Conservation (phyloP, 2,797 vertebrate species). For the Odontamblyopus lacepedii region DNA sequence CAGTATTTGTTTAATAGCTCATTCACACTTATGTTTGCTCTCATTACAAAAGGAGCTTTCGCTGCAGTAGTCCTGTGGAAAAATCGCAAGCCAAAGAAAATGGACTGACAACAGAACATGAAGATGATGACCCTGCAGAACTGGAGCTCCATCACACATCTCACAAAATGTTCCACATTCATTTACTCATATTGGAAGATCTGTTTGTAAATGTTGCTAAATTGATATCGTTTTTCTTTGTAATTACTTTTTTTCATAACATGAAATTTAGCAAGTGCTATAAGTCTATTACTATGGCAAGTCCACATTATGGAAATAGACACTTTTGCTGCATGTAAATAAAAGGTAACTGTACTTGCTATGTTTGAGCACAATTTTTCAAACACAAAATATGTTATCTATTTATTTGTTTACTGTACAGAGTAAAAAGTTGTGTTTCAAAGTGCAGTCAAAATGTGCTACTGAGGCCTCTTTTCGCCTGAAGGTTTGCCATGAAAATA, state of each 20-base stretch:
- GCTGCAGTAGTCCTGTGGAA: slow-evolving; percentile 84
- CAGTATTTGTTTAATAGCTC: neutral
- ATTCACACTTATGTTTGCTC: neutral
- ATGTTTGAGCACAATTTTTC: no score
- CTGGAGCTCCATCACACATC: neutral
- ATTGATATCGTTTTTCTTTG: neutral
- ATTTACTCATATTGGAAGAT: neutral
- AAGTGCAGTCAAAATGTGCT: no score
- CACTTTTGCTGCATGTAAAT: neutral
- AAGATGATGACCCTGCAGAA: neutral
- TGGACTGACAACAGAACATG: slow-evolving; percentile 61
- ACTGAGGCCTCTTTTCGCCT: no score
- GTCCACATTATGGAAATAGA: neutral
- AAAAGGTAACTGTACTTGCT: neutral
- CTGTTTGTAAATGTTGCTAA: neutral
- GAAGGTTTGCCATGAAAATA: no score
- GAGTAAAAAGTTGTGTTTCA: no score
- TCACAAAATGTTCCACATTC: neutral
- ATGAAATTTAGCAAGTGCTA: neutral
- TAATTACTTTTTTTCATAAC: neutral
- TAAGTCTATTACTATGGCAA: neutral
- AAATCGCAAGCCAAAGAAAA: slow-evolving; percentile 83
- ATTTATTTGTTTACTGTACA: no score
- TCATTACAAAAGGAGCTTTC: slow-evolving; percentile 79
- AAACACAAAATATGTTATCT: no score